Evolutionary conservation across 2,797 vertebrate species (phyloP).

Genomic region (Schizothorax lantsangensis): DNA sequence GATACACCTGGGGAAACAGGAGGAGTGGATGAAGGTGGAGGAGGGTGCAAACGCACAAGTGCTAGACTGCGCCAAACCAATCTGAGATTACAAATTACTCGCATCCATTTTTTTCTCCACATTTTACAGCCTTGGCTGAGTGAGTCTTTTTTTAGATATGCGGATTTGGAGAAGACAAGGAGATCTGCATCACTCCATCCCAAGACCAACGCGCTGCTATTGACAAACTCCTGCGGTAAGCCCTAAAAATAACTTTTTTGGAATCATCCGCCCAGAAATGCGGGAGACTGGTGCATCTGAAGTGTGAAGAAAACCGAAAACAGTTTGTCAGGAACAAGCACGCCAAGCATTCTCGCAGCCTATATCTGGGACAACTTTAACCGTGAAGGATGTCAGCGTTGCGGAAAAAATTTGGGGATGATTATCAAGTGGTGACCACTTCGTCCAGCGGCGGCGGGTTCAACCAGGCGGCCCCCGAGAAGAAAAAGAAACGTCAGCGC

Average conservation of each 20-base stretch:
- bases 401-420: constrained; percentile 99
- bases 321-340: constrained; percentile 18
- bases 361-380: constrained; percentile 11
- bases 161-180: constrained; percentile 13
- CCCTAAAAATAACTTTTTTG: constrained; percentile 40
- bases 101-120: constrained; percentile 22
- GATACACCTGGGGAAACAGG: constrained; percentile 46
- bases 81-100: constrained; percentile 17
- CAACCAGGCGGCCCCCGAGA: constrained; percentile 86
- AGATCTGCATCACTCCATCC: constrained; percentile 35
- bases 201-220: constrained; percentile 24
- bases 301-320: constrained; percentile 37
- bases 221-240: constrained; percentile 45
- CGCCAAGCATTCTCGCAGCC: not conserved
- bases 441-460: constrained; percentile 93
- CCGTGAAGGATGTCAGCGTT: constrained; percentile 93
- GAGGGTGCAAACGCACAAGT: constrained; percentile 32
- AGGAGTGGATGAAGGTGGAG: constrained; percentile 34
- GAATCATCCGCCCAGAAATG: constrained; percentile 45
- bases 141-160: constrained; percentile 24
- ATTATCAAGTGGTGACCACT: constrained; percentile 99
- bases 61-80: constrained; percentile 43
- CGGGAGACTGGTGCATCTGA: constrained; percentile 12
- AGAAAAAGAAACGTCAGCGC: constrained; percentile 91
- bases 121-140: constrained; percentile 2